Conservation (phyloP, 2,797 vertebrate species). For the Xerus rutilus region DNA sequence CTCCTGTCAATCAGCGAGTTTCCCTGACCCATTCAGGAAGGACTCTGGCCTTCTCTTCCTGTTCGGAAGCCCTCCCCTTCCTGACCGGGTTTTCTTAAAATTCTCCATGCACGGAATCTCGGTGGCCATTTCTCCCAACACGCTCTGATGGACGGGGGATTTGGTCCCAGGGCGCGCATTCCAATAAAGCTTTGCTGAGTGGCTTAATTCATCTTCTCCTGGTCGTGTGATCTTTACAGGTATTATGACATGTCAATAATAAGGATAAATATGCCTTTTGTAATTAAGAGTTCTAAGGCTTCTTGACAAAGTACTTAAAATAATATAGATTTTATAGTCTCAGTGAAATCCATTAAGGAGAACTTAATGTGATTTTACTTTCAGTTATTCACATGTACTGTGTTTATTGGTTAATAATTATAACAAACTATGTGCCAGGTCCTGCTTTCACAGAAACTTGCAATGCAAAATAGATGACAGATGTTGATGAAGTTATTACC, state of each 20-base stretch:
- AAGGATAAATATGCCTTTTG: background rate
- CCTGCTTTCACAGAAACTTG: background rate
- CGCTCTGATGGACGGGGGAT: too few relatives aligned
- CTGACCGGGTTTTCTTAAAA: too few relatives aligned
- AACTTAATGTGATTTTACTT: background rate
- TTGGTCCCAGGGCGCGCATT: too few relatives aligned
- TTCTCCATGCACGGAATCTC: too few relatives aligned
- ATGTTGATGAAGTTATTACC: background rate
- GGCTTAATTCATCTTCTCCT: too few relatives aligned
- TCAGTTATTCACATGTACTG: background rate
- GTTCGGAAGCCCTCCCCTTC: too few relatives aligned
- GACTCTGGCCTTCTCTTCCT: too few relatives aligned
- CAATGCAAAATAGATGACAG: background rate
- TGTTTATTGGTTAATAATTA: background rate
- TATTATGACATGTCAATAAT: background rate
- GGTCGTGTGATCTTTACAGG: too few relatives aligned
- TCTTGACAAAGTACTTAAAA: background rate
- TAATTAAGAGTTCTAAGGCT: background rate
- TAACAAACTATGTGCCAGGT: background rate
- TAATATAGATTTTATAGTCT: background rate
- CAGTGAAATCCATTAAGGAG: background rate
- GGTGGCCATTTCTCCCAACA: too few relatives aligned
- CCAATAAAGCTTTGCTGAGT: too few relatives aligned
- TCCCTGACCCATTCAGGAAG: too few relatives aligned
- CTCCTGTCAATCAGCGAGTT: too few relatives aligned